Percentiles rank a stretch among this genome's conserved stretches.
Conservation (phyloP, 2,797 vertebrate genomes). For the Syngnathus acus region DNA sequence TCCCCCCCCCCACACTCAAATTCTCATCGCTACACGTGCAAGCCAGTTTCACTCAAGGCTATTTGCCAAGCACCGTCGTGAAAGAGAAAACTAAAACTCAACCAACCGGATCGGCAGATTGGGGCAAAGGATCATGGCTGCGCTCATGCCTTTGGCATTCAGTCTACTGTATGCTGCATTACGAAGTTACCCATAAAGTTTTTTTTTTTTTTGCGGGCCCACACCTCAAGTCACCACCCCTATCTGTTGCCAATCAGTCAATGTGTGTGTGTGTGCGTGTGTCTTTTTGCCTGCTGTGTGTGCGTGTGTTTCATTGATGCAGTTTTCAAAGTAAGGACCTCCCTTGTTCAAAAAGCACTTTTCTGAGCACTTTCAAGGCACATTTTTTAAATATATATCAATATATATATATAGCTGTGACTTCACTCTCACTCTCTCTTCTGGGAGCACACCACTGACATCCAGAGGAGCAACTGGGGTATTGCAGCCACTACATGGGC, state of each 20-base stretch:
- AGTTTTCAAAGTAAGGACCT: slow-evolving; percentile 52
- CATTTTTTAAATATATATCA: slow-evolving; percentile 27
- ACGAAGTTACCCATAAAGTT: slow-evolving; percentile 26
- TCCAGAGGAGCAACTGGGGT: slow-evolving; percentile 51
- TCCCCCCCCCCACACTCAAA: slow-evolving; percentile 26
- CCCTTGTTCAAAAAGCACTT: slow-evolving; percentile 60
- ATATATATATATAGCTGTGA: slow-evolving; percentile 34
- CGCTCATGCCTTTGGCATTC: slow-evolving; percentile 43
- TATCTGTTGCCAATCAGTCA: neutral
- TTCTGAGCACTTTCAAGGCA: slow-evolving; percentile 66
- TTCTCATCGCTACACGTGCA: slow-evolving; percentile 17
- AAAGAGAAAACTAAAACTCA: slow-evolving; percentile 33
- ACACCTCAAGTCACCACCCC: neutral
- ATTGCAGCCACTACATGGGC: slow-evolving; percentile 50
- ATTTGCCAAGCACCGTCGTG: slow-evolving; percentile 26
- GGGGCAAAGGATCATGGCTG: slow-evolving; percentile 49
- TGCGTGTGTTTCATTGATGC: slow-evolving; percentile 20
- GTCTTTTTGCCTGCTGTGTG: neutral
- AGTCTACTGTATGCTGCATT: slow-evolving; percentile 15
- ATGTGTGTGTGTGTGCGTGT: neutral
- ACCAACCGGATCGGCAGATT: slow-evolving; percentile 55
- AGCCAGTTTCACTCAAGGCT: slow-evolving; percentile 28
- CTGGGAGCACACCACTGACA: slow-evolving; percentile 65
- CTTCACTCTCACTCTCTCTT: slow-evolving; percentile 30
- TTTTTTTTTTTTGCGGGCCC: neutral